phyloP scores from a whole-genome alignment of 2,888 invertebrate genomes.

The Caenorhabditis imperialis region DNA sequence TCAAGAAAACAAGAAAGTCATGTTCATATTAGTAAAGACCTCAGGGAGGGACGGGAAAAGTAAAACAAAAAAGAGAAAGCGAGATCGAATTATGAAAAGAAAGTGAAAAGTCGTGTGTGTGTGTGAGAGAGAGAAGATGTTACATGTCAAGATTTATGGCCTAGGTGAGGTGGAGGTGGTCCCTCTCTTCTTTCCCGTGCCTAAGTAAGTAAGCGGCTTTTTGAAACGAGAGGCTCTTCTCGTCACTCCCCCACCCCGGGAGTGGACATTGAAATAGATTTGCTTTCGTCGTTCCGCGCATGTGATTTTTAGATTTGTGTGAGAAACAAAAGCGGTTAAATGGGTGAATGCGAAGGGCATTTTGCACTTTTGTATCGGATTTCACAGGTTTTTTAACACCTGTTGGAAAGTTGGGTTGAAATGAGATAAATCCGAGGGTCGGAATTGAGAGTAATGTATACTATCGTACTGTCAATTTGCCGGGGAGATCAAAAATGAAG shows the following conservation, averaged over 20 bases:
- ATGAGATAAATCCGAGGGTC: no score
- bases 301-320: conserved; percentile 46
- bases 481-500: no score
- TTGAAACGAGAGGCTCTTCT: no score
- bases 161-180: conserved; percentile 29
- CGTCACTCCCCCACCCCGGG: not conserved
- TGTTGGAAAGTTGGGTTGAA: no score
- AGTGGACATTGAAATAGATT: conserved; percentile 35
- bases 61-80: conserved; percentile 4
- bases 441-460: no score
- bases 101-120: conserved; percentile 4
- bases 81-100: conserved; percentile 1
- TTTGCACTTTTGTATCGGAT: conserved; percentile 36
- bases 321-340: conserved; percentile 26
- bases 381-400: conserved; percentile 24
- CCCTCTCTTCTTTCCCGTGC: conserved; percentile 14
- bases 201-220: no score
- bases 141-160: conserved; percentile 50
- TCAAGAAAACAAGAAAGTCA: no score
- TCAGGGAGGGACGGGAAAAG: not conserved
- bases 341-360: conserved; percentile 7
- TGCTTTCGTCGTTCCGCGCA: conserved; percentile 27
- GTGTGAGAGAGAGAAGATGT: conserved; percentile 44
- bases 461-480: no score
- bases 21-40: no score